phyloP scores from a whole-genome alignment of 2,888 invertebrate species.

The Eupsilia transversa region DNA sequence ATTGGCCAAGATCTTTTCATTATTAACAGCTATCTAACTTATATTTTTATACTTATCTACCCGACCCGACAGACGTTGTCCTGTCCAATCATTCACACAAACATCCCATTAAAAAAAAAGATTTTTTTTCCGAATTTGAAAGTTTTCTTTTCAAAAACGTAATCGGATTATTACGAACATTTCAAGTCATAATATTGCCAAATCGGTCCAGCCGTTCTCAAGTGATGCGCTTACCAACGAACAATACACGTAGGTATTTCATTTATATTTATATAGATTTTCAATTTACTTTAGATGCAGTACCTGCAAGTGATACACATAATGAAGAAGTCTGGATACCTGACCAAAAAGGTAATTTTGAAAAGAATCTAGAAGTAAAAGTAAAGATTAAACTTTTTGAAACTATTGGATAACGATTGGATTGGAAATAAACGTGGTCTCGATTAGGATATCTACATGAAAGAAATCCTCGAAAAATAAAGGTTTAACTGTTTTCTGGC shows the following conservation, averaged over 20 bases:
- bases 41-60: neutral
- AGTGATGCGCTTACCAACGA: neutral
- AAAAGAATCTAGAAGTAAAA: neutral
- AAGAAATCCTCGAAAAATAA: neutral
- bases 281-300: slow-evolving; percentile 12
- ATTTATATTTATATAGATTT: neutral
- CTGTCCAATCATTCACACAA: no score
- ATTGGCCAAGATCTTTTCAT: neutral
- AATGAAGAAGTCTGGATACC: slow-evolving; percentile 33
- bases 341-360: slow-evolving; percentile 21
- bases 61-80: no score
- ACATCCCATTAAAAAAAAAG: no score
- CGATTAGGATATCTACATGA: no score
- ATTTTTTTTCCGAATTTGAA: no score
- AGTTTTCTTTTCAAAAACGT: neutral
- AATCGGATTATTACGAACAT: neutral
- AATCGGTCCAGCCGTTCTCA: neutral
- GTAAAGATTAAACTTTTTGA: no score
- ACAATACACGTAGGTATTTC: no score
- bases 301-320: neutral
- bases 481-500: neutral
- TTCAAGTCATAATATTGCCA: no score
- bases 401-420: no score
- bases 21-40: neutral
- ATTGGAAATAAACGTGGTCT: no score